Base-by-base conservation (phyloP, 2,888 invertebrate species). In the Kuschelorhynchus macadamiae region DNA sequence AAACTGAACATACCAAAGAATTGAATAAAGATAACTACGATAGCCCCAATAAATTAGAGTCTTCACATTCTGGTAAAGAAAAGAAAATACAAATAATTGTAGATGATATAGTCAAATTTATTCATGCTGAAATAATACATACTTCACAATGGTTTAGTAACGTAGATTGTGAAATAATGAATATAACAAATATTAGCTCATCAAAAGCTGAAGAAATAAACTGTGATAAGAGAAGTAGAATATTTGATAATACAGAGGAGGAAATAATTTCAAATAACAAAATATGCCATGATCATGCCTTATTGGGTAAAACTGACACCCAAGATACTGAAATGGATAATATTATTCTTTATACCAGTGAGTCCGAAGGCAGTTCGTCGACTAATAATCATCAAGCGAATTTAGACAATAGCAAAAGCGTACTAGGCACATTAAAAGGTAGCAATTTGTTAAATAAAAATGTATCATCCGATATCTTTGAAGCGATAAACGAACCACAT, bases 201-300 rank as follows among this genome's bases (percentile, higher is more conserved):
- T 70, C 61, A 56, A 66, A 70, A 17, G 57, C 52, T 67, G 62
- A 50, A 18, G 44, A 46, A 52, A 21, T 20, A 62, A 61, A 55
- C 67, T 67, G 67, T 67, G 67, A 67, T 67, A 67, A 36, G 12
- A 36, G 2, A n/a, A 8, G 36, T 36, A 36, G 36, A 8, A 36
- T 8, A 2, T 36, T 8, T 12, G 36, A 36, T 11, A 11, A n/a
- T 11, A 36, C 11, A 20, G 41, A 49, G n/a, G 46, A 21, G 17
- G 17, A 36, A 1, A 33, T 14, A 50, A 36, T 25, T 3, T 25
- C 7, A 36, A 30, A 30, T 30, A 30, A 30, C 9, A 7, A 9
- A 30, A 9, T 4, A 30, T 30, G 30, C 9, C 30, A 30, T 9
- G 30, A 30, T 30, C 30, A 30, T 9, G n/a, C n/a, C n/a, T n/a